Conservation (phyloP, 2,113 vertebrate genomes). For the Choloepus hoffmanni region DNA sequence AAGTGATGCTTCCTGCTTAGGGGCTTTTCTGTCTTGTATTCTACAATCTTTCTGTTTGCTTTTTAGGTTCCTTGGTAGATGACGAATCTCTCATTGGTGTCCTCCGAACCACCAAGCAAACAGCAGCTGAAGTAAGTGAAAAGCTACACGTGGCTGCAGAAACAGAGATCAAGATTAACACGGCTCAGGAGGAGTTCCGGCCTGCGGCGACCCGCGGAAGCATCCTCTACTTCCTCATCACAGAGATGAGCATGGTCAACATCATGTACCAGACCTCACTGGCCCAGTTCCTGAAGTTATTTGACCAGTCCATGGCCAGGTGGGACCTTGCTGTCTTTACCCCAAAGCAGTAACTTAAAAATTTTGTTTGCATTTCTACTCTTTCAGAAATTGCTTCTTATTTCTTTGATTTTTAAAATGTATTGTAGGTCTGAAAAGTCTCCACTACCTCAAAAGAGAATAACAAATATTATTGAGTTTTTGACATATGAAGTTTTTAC, state of each 20-base stretch:
- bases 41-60: neutral
- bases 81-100: conserved; percentile 90
- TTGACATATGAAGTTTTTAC: conserved; percentile 86
- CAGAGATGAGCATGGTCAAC: conserved; percentile 91
- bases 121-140: conserved; percentile 88
- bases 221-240: conserved; percentile 90
- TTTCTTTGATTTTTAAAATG: conserved; percentile 56
- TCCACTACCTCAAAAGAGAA: conserved; percentile 87
- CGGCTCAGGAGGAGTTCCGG: conserved; percentile 88
- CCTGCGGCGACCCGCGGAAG: conserved; percentile 89
- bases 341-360: neutral
- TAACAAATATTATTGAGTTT: conserved; percentile 88
- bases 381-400: neutral
- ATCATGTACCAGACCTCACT: conserved; percentile 90
- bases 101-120: conserved; percentile 87
- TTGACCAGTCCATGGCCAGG: conserved; percentile 89
- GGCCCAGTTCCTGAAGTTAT: conserved; percentile 89
- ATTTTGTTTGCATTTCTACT: conserved; percentile 44
- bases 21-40: rapidly evolving
- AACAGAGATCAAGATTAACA: conserved; percentile 89
- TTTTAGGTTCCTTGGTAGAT: conserved; percentile 88
- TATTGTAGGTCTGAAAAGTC: conserved; percentile 87
- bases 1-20: rapidly evolving
- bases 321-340: conserved; percentile 36
- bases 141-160: conserved; percentile 88